These are phyloP conservation scores for Anniella stebbinsi DNA, from an alignment of 2,797 vertebrate species.

Conservation along the genomic window DNA sequence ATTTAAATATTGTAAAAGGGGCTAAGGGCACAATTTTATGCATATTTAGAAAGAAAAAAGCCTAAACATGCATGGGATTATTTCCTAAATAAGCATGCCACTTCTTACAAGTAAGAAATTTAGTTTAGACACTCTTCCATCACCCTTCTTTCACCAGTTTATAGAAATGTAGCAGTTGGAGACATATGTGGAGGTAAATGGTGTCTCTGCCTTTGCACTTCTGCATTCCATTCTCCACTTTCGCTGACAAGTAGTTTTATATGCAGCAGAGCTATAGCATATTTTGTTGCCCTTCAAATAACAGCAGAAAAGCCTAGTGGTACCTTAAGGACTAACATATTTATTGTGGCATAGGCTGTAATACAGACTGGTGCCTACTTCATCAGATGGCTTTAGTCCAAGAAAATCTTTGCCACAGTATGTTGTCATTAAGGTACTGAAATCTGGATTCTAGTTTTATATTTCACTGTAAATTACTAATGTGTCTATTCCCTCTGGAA, in stretches of 20 bases:
- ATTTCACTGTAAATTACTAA: background rate
- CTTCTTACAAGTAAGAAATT: background rate
- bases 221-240: background rate
- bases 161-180: background rate
- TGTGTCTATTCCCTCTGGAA: background rate
- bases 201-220: background rate
- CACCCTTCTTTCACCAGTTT: background rate
- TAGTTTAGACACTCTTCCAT: background rate
- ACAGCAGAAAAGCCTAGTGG: background rate
- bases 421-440: background rate
- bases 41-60: too few relatives aligned
- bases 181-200: too few relatives aligned
- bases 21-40: too few relatives aligned
- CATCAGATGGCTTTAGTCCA: background rate
- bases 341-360: background rate
- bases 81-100: too few relatives aligned
- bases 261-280: background rate
- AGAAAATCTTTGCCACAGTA: background rate
- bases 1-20: background rate
- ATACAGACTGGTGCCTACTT: background rate
- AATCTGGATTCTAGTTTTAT: background rate
- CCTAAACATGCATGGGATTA: too few relatives aligned
- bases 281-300: background rate
- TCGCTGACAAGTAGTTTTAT: background rate
- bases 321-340: background rate